Percentiles rank a stretch among this genome's conserved stretches.
Evolutionary conservation across 2,797 vertebrate genomes (phyloP).

Genomic region (Tapirus indicus): DNA sequence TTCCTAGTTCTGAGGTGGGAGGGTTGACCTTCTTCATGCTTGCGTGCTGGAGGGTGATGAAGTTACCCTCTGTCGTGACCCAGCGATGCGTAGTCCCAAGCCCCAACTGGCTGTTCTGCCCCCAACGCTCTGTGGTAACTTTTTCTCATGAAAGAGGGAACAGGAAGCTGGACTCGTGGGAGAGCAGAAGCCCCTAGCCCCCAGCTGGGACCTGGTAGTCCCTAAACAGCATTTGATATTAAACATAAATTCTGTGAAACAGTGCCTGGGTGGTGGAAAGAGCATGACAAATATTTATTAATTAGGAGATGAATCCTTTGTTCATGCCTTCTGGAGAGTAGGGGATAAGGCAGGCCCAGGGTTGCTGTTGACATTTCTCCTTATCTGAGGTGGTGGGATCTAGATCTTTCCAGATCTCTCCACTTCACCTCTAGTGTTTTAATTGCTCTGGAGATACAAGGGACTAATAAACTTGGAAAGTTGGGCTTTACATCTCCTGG

Average conservation of each 20-base stretch:
- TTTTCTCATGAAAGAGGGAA: not conserved
- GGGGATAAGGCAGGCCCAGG: not conserved
- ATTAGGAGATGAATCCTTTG: not conserved
- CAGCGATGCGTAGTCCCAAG: accelerated
- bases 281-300: not conserved
- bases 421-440: not conserved
- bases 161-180: not conserved
- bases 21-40: not conserved
- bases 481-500: not conserved
- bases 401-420: not conserved
- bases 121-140: accelerated
- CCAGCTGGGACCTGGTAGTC: not conserved
- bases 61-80: too few species aligned
- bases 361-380: not conserved
- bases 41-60: not conserved
- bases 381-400: not conserved
- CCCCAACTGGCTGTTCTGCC: not conserved
- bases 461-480: not conserved
- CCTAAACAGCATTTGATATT: not conserved
- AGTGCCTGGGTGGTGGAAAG: not conserved
- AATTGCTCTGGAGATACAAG: not conserved
- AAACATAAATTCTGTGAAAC: not conserved
- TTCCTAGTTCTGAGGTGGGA: not conserved
- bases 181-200: not conserved
- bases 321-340: not conserved